Base-by-base conservation (phyloP, 2,888 invertebrate species). In the Eupithecia tripunctaria region DNA sequence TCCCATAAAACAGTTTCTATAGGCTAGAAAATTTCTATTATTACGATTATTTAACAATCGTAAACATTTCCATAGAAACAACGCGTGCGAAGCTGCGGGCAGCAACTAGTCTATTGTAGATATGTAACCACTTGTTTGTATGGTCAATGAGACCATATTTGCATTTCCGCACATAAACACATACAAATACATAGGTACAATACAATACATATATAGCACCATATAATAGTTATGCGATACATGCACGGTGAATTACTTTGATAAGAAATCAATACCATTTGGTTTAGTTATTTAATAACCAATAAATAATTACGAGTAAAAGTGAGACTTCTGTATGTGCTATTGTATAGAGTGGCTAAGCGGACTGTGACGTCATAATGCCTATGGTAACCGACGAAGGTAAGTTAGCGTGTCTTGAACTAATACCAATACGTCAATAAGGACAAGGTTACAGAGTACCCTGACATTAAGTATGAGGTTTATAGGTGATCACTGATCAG, bases 321-420 rank as follows among this genome's bases (percentile, higher is more conserved):
- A 43, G 18, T n/a, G n/a, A n/a, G 18, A 43, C 6, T 18, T n/a
- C n/a, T 43, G 6, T 21, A 47, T 21, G 21, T 21, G 1, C 8
- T 2, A 21, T 51, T 51, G 6, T 51, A 47, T n/a, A 0, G 51
- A 21, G n/a, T 51, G 15, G 15, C 38, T 59, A 59, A 59, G 59
- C 56, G 38, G 41, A 60, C 47, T 41, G 8, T 73, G 73, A 73
- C 73, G 73, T 70, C 73, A 73, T 12, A 60, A 7, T 6, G 32
- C 32, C n/a, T 36, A 62, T 18, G 29, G 3, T 12, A 25, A 21
- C 51, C 56, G n/a, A 63, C 62, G 62, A 63, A 21, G 36, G 62
- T 63, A 60, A 60, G 29, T 29, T 36, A 32, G 62, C 36, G 32
- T 63, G 62, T 32, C 32, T 67, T 29, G 41, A 62, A 70, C 29